Evolutionary conservation across 2,797 vertebrate species (phyloP).

Genomic region (Sebastes kiyomatsui): DNA sequence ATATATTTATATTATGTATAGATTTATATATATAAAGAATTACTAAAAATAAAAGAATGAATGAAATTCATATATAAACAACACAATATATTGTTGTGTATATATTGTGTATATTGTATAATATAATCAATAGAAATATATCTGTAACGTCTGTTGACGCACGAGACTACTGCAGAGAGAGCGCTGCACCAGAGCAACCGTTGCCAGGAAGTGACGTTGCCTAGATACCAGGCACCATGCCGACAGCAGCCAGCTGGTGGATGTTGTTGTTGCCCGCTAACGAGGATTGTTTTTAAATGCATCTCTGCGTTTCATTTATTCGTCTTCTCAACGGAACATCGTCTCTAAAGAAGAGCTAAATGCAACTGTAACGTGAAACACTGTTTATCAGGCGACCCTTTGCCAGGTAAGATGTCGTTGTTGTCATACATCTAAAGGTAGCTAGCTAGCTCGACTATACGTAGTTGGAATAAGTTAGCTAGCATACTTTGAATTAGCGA

Average conservation of each 20-base stretch:
- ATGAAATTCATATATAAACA: too few relatives aligned
- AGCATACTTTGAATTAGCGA: not conserved
- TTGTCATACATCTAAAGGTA: not conserved
- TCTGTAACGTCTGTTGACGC: not conserved
- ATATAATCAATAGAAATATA: too few relatives aligned
- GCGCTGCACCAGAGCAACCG: not conserved
- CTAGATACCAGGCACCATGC: conserved; percentile 50
- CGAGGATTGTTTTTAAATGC: not conserved
- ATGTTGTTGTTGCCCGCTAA: not conserved
- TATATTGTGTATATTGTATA: too few relatives aligned
- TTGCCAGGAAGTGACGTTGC: conserved; percentile 81
- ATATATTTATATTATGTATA: too few relatives aligned
- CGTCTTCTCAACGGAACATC: not conserved
- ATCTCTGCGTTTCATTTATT: not conserved
- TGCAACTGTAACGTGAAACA: not conserved
- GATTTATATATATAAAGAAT: not conserved
- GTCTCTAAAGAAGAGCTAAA: not conserved
- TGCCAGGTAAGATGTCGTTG: not conserved
- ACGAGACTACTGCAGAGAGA: not conserved
- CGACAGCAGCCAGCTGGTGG: not conserved
- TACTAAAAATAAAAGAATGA: not conserved
- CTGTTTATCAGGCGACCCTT: not conserved
- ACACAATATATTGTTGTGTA: too few relatives aligned
- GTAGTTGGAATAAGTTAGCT: not conserved
- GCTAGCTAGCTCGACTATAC: not conserved